Conservation (phyloP, 2,113 vertebrate species). For the Nycticryphes semicollaris region DNA sequence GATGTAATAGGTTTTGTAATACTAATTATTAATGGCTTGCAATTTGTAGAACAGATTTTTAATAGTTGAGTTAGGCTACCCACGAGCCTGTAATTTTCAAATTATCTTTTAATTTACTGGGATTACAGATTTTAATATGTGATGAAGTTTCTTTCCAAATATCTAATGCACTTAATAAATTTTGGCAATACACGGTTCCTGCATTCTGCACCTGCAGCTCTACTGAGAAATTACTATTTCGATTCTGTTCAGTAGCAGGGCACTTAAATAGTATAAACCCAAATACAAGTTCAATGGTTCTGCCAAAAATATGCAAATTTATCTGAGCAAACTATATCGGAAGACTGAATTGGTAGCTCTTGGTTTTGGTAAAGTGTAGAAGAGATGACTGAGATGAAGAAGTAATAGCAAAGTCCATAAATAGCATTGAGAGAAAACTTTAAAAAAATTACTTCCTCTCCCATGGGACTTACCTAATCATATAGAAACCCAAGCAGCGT, state of each 20-base stretch:
- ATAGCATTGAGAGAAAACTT: not conserved
- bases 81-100: slow-evolving; percentile 15
- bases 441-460: not conserved
- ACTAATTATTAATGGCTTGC: slow-evolving; percentile 49
- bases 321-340: not conserved
- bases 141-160: not conserved
- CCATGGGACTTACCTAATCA: not conserved
- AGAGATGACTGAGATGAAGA: not conserved
- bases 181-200: not conserved
- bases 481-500: accelerated
- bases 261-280: not conserved
- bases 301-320: not conserved
- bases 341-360: not conserved
- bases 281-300: not conserved
- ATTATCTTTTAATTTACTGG: slow-evolving; percentile 33
- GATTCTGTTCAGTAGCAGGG: not conserved
- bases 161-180: not conserved
- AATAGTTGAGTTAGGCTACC: slow-evolving; percentile 32
- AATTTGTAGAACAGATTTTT: slow-evolving; percentile 36
- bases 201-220: not conserved
- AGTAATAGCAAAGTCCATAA: not conserved
- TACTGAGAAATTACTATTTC: not conserved
- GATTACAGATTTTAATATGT: slow-evolving; percentile 9
- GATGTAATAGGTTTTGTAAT: slow-evolving; percentile 31
- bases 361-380: not conserved